Conservation (phyloP, 2,888 invertebrate species). For the Pyralis farinalis region DNA sequence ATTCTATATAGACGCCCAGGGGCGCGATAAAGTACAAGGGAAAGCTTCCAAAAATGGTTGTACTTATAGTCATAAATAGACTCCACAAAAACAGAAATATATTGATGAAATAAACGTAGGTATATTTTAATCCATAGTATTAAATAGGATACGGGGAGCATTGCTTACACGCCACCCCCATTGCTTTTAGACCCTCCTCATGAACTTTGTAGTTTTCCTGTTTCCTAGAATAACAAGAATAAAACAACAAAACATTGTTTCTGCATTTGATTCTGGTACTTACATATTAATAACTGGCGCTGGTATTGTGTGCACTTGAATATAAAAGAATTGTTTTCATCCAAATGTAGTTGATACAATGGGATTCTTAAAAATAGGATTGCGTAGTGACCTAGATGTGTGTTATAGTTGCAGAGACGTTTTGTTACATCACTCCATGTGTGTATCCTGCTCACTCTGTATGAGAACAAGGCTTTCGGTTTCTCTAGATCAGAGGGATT, state of each 20-base stretch:
- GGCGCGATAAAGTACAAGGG: too few species aligned
- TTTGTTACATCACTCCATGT: constrained; percentile 25
- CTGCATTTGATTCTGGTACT: neutral
- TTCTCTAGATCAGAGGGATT: constrained; percentile 28
- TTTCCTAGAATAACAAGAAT: too few species aligned
- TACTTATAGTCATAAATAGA: too few species aligned
- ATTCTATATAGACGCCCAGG: too few species aligned
- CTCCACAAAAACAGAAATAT: too few species aligned
- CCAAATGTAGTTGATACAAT: constrained; percentile 17
- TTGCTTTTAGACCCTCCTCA: too few species aligned
- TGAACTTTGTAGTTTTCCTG: too few species aligned
- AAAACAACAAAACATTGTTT: constrained; percentile 1
- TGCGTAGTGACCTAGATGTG: constrained; percentile 38
- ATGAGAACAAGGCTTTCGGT: constrained; percentile 24
- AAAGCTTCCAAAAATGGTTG: too few species aligned
- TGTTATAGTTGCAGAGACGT: constrained; percentile 27
- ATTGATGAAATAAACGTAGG: too few species aligned
- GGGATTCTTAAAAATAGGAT: constrained; percentile 20
- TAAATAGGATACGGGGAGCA: too few species aligned
- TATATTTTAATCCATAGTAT: too few species aligned
- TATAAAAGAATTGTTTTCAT: constrained; percentile 20
- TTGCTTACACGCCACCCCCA: too few species aligned
- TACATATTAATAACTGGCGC: constrained; percentile 10
- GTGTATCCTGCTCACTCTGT: constrained; percentile 18
- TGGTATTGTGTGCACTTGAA: constrained; percentile 16